Percentiles rank a stretch among this genome's conserved stretches.
phyloP scores from a whole-genome alignment of 2,113 vertebrate species.

The Peromyscus californicus region DNA sequence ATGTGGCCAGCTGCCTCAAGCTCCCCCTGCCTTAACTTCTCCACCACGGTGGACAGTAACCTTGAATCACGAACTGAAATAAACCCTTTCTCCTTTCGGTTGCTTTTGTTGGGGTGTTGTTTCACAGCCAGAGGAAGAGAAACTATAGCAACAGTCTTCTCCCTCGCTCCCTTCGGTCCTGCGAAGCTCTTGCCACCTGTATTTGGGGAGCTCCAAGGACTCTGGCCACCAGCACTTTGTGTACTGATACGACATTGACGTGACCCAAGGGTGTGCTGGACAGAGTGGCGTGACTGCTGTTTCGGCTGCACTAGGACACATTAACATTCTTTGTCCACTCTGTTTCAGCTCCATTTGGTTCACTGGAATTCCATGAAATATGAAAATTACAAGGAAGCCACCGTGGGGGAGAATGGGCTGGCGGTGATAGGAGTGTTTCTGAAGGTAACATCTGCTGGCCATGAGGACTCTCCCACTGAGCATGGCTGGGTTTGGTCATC shows the following conservation, averaged over 20 bases:
- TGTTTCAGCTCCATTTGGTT: conserved; percentile 94
- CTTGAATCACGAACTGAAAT: background rate
- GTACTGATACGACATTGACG: background rate
- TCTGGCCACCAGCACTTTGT: background rate
- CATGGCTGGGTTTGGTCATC: fast-evolving
- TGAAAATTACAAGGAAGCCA: conserved; percentile 92
- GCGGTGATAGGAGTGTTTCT: conserved; percentile 96
- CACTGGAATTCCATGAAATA: conserved; percentile 97
- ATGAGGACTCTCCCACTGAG: background rate
- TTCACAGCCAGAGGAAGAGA: background rate
- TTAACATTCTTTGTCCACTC: fast-evolving
- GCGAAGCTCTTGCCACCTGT: fast-evolving
- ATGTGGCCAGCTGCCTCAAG: background rate
- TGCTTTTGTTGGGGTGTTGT: background rate
- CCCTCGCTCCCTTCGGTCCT: background rate
- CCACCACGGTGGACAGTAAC: background rate
- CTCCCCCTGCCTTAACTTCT: background rate
- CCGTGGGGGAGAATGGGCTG: conserved; percentile 93
- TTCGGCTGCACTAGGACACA: fast-evolving
- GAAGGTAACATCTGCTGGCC: conserved; percentile 88
- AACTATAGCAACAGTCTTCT: background rate
- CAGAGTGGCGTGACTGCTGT: fast-evolving
- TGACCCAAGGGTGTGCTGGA: fast-evolving
- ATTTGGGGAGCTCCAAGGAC: background rate
- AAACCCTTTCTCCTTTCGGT: background rate